Percentiles rank a stretch among this genome's conserved stretches.
Evolutionary conservation across 2,113 vertebrate species (phyloP).

Genomic region (Pholis gunnellus): DNA sequence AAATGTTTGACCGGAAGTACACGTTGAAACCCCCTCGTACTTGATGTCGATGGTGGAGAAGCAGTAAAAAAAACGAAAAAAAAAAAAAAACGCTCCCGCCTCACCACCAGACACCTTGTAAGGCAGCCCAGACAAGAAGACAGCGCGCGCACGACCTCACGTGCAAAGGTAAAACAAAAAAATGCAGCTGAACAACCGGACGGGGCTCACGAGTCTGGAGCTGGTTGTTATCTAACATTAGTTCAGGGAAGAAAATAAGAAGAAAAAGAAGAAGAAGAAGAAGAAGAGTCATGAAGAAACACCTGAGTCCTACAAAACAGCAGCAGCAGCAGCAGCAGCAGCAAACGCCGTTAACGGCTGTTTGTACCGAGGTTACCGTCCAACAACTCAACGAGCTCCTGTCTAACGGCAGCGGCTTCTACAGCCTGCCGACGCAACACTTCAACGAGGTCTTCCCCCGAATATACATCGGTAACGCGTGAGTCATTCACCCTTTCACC

Average conservation of each 20-base stretch:
- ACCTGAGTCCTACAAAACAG: constrained; percentile 81
- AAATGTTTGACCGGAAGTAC: constrained; percentile 7
- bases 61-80: not conserved
- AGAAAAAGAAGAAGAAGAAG: not conserved
- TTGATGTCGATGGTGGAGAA: constrained; percentile 4
- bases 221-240: constrained; percentile 47
- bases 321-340: constrained; percentile 53
- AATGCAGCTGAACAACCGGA: constrained; percentile 65
- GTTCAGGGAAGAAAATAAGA: constrained; percentile 10
- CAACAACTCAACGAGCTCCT: constrained; percentile 94
- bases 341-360: constrained; percentile 9
- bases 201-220: constrained; percentile 23
- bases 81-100: constrained; percentile 25
- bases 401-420: constrained; percentile 91
- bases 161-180: constrained; percentile 33
- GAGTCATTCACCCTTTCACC: constrained; percentile 72
- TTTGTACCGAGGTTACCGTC: constrained; percentile 84
- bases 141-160: constrained; percentile 49
- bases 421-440: constrained; percentile 94
- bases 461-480: constrained; percentile 97
- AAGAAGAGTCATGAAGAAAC: constrained; percentile 83
- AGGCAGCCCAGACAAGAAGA: constrained; percentile 13
- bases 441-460: constrained; percentile 95
- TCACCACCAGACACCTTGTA: constrained; percentile 54
- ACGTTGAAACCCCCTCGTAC: accelerated